phyloP scores from a whole-genome alignment of 2,888 invertebrate genomes.

The Atethmia centrago region DNA sequence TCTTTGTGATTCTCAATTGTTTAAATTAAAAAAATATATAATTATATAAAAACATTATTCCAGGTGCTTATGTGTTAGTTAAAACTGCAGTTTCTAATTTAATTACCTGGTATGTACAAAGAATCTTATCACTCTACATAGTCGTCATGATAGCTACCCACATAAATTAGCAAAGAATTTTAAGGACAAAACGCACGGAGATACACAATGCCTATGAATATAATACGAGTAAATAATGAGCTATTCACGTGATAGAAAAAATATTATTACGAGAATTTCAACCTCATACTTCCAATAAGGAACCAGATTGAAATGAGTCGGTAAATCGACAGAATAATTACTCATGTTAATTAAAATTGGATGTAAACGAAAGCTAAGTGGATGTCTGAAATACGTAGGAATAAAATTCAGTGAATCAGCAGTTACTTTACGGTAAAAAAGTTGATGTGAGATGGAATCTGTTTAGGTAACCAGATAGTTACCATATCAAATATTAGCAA shows the following conservation, averaged over 20 bases:
- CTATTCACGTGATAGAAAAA: slow-evolving; percentile 44
- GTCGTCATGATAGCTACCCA: slow-evolving; percentile 54
- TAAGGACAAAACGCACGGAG: slow-evolving; percentile 53
- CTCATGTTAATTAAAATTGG: slow-evolving; percentile 29
- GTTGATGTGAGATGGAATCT: background rate
- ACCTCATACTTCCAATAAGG: slow-evolving; percentile 15
- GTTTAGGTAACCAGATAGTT: background rate
- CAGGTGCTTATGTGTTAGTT: background rate
- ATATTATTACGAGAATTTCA: slow-evolving; percentile 28
- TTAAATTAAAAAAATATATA: too few species aligned
- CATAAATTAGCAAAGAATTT: slow-evolving; percentile 66
- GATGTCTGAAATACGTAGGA: background rate
- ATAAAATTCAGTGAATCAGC: background rate
- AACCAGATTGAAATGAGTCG: slow-evolving; percentile 23
- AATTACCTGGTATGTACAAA: slow-evolving; percentile 43
- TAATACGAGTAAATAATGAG: slow-evolving; percentile 26
- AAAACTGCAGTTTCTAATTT: slow-evolving; percentile 39
- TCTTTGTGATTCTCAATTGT: too few species aligned
- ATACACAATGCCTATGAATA: slow-evolving; percentile 46
- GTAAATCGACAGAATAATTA: slow-evolving; percentile 12
- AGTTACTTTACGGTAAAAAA: background rate
- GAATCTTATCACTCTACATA: slow-evolving; percentile 45
- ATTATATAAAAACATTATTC: too few species aligned
- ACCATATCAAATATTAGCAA: slow-evolving; percentile 21
- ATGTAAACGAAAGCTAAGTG: background rate